Evolutionary conservation across 2,888 invertebrate species (phyloP).

Genomic region (Nezara viridula): DNA sequence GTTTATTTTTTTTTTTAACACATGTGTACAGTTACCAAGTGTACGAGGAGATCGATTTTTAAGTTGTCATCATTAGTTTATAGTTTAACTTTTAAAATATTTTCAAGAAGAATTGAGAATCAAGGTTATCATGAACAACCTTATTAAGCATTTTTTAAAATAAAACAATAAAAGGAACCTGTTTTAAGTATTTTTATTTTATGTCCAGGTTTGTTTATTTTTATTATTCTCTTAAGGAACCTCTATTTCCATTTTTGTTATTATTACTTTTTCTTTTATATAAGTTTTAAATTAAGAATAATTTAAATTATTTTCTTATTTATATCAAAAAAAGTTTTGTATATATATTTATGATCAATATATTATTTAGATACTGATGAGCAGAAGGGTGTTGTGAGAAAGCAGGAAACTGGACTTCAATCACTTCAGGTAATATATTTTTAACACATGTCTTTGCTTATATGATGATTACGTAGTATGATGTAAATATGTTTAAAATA

Average conservation of each 20-base stretch:
- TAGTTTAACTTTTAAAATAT: not conserved
- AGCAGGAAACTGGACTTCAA: slow-evolving; percentile 68
- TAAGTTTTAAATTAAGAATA: not conserved
- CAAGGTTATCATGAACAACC: not conserved
- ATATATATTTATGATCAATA: not conserved
- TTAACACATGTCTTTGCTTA: not conserved
- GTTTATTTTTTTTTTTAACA: not conserved
- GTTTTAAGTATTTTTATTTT: not conserved
- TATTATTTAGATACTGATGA: slow-evolving; percentile 50
- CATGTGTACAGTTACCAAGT: not conserved
- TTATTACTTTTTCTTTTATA: not conserved
- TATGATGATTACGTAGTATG: not conserved
- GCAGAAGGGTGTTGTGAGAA: slow-evolving; percentile 14
- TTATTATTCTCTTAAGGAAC: not conserved
- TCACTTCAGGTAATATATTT: slow-evolving; percentile 69
- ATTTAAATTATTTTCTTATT: not conserved
- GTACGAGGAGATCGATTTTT: not conserved
- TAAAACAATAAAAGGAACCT: not conserved
- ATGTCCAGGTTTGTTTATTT: not conserved
- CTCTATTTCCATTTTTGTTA: not conserved
- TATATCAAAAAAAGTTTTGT: not conserved
- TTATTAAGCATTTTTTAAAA: not conserved
- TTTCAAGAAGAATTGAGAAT: not conserved
- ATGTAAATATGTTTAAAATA: too few species aligned
- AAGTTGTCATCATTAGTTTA: not conserved